Percentiles rank a stretch among this genome's conserved stretches.
Conservation (phyloP, 2,113 vertebrate species). For the Stigmatopora nigra region DNA sequence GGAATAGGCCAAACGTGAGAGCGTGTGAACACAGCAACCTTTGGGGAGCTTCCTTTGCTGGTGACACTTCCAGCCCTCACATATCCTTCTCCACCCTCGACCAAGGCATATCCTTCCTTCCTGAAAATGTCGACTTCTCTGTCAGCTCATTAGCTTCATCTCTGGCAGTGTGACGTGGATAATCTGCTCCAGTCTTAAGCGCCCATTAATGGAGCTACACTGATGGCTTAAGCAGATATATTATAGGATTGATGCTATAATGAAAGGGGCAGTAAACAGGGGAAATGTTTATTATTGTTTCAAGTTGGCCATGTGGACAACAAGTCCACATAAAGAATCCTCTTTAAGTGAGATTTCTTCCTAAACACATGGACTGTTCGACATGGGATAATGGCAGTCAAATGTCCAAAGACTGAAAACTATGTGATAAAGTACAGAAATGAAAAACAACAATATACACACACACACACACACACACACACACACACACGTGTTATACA, state of each 20-base stretch:
- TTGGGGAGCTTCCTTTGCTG: slow-evolving; percentile 21
- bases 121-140: slow-evolving; percentile 28
- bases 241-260: slow-evolving; percentile 50
- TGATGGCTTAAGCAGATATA: slow-evolving; percentile 50
- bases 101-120: slow-evolving; percentile 32
- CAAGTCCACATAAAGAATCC: neutral
- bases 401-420: no score
- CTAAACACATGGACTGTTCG: no score
- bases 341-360: neutral
- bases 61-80: slow-evolving; percentile 21
- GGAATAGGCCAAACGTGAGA: slow-evolving; percentile 30
- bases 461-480: no score
- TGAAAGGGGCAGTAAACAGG: slow-evolving; percentile 45
- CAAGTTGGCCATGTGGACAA: slow-evolving; percentile 11
- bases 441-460: no score
- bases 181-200: slow-evolving; percentile 35
- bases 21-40: slow-evolving; percentile 49
- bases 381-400: no score
- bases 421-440: no score
- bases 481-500: no score
- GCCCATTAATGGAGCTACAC: slow-evolving; percentile 45
- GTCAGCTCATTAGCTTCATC: slow-evolving; percentile 47
- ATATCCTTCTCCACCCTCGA: slow-evolving; percentile 21
- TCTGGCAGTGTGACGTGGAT: slow-evolving; percentile 38
- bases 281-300: slow-evolving; percentile 56